Percentiles rank a stretch among this genome's conserved stretches.
These are phyloP conservation scores for Heliopora coerulea DNA, from an alignment of 92 coral and sea anemone species.

Conservation along the genomic window DNA sequence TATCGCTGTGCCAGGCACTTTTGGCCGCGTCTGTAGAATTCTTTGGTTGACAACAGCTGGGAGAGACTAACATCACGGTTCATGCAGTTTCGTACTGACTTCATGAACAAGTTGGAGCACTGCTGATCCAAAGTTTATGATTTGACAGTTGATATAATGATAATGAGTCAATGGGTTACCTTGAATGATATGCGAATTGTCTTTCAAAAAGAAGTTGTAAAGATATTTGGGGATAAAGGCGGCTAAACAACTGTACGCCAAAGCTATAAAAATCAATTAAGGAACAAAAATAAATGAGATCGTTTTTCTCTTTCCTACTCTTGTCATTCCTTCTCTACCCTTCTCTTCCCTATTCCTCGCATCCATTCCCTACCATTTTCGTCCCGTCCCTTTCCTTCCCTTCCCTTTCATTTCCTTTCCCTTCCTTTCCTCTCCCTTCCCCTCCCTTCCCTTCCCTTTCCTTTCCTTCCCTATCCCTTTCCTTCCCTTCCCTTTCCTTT, in stretches of 20 bases:
- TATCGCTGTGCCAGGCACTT: no score
- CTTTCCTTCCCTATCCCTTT: neutral
- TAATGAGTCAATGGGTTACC: slow-evolving; percentile 46
- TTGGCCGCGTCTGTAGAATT: no score
- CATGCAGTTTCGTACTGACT: no score
- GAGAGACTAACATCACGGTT: no score
- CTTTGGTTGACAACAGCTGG: no score
- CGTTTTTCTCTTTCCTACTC: neutral
- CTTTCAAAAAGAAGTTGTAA: slow-evolving; percentile 87
- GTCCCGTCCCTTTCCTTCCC: neutral
- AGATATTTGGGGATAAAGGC: slow-evolving; percentile 92
- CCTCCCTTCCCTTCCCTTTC: neutral
- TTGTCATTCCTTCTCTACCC: neutral
- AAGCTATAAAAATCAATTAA: slow-evolving; percentile 53
- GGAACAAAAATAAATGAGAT: neutral
- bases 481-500: neutral
- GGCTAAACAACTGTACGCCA: slow-evolving; percentile 77
- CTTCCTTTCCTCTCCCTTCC: neutral
- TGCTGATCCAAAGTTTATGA: no score
- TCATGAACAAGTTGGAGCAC: no score
- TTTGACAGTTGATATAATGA: no score
- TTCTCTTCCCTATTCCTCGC: neutral
- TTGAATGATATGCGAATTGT: slow-evolving; percentile 94
- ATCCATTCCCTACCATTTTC: neutral
- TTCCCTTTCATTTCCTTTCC: neutral